Percentiles rank a stretch among this genome's conserved stretches.
Evolutionary conservation across 2,113 vertebrate species (phyloP).

Genomic region (Carassius gibelio): DNA sequence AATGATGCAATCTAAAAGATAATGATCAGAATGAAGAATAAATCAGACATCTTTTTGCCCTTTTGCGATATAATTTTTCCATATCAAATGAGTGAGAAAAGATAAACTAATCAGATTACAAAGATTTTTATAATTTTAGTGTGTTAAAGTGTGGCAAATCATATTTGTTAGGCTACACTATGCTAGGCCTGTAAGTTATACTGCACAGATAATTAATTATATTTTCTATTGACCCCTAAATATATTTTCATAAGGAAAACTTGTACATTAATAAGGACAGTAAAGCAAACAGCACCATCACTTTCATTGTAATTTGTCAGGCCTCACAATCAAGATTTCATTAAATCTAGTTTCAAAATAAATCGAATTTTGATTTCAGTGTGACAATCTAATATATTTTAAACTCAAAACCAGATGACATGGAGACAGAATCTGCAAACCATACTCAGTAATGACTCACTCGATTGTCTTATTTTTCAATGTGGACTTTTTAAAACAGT

Average conservation of each 20-base stretch:
- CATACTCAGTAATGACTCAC: neutral
- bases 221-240: neutral
- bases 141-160: neutral
- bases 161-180: conserved; percentile 1
- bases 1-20: neutral
- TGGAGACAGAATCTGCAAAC: neutral
- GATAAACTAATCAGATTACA: conserved; percentile 24
- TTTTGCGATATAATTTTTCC: neutral
- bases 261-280: neutral
- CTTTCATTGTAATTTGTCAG: neutral
- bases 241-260: neutral
- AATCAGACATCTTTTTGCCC: conserved; percentile 2
- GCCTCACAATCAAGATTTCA: neutral
- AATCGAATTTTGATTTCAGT: neutral
- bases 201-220: neutral
- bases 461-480: neutral
- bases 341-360: neutral
- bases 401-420: neutral
- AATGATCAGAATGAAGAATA: conserved; percentile 1
- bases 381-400: neutral
- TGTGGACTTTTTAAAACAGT: neutral
- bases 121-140: conserved; percentile 6
- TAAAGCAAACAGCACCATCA: neutral
- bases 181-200: neutral
- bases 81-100: conserved; percentile 10